These are phyloP conservation scores for Artemia sinica DNA, from an alignment of 2,888 invertebrate genomes.

Conservation along the genomic window DNA sequence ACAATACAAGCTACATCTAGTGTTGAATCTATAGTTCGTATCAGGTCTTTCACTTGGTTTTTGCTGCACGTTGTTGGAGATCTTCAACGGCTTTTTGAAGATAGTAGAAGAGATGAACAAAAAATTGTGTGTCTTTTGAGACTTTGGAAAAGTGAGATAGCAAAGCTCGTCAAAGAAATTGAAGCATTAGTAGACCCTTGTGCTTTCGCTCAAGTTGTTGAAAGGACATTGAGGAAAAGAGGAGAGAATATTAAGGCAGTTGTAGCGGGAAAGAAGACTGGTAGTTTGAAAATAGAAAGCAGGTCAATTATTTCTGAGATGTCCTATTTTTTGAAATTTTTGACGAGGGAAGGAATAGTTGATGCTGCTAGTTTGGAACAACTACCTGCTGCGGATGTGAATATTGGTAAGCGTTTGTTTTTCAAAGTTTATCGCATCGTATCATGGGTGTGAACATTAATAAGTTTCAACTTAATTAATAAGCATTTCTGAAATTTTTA, in stretches of 20 bases:
- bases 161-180: neutral
- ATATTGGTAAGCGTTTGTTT: too few relatives aligned
- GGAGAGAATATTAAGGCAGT: neutral
- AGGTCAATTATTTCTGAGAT: too few relatives aligned
- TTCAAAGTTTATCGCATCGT: too few relatives aligned
- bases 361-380: too few relatives aligned
- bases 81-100: neutral
- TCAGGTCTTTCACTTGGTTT: neutral
- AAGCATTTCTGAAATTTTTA: too few relatives aligned
- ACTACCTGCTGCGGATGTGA: too few relatives aligned
- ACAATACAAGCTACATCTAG: neutral
- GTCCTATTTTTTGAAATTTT: too few relatives aligned
- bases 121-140: neutral
- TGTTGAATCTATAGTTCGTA: neutral
- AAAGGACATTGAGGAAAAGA: neutral
- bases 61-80: neutral
- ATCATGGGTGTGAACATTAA: too few relatives aligned
- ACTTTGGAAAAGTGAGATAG: neutral
- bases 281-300: too few relatives aligned
- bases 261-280: too few relatives aligned
- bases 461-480: too few relatives aligned
- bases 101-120: neutral
- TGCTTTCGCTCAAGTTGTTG: conserved; percentile 14
- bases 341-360: too few relatives aligned
- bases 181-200: neutral